Percentiles rank a stretch among this genome's conserved stretches.
phyloP scores from a whole-genome alignment of 2,888 invertebrate genomes.

The Lapara coniferarum region DNA sequence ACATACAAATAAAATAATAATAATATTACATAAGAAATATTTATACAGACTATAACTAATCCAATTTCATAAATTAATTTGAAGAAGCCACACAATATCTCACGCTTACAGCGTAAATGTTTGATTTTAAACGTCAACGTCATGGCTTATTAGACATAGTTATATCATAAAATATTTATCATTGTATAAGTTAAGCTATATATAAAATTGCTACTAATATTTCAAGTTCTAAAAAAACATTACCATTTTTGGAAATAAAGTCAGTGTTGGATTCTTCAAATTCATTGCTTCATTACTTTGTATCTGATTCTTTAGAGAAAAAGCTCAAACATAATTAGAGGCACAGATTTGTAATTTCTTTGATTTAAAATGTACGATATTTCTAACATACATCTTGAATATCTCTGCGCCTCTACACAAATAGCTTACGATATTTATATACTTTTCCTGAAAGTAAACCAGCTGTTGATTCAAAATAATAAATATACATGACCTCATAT shows the following conservation, averaged over 20 bases:
- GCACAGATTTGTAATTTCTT: not conserved
- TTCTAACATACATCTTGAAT: not conserved
- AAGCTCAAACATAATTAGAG: conserved; percentile 1
- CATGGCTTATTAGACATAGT: not conserved
- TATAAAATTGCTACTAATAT: not conserved
- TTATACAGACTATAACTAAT: conserved; percentile 42
- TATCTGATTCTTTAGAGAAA: not conserved
- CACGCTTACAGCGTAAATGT: not conserved
- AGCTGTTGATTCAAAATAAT: not conserved
- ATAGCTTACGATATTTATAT: not conserved
- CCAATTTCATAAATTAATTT: conserved; percentile 52
- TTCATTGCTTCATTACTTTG: not conserved
- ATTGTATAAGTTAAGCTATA: too few species aligned
- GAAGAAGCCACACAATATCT: conserved; percentile 50
- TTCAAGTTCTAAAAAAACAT: not conserved
- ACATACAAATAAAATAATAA: conserved; percentile 36
- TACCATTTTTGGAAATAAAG: not conserved
- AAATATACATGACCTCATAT: too few species aligned
- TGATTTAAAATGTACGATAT: not conserved
- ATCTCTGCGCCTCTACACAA: conserved; percentile 8
- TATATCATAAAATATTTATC: not conserved
- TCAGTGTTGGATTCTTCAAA: conserved; percentile 1
- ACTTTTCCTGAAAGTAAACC: not conserved
- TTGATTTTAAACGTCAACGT: conserved; percentile 5
- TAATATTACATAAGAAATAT: conserved; percentile 29